Percentiles rank a stretch among this genome's conserved stretches.
Conservation (phyloP, 2,113 vertebrate genomes). For the Trachemys scripta region DNA sequence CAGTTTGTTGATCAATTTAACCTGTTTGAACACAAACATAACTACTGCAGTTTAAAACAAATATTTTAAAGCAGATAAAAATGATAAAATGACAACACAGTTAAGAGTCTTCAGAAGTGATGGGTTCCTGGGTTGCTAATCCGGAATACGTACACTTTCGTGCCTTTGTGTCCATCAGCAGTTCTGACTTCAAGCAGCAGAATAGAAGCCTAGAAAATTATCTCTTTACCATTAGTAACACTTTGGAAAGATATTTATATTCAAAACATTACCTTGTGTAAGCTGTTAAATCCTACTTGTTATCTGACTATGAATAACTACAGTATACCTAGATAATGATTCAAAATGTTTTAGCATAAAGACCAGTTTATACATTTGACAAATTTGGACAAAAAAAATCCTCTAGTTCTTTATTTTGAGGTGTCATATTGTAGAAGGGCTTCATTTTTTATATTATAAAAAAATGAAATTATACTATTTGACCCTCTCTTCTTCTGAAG, state of each 20-base stretch:
- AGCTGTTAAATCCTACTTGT: slow-evolving; percentile 81
- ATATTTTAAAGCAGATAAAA: slow-evolving; percentile 91
- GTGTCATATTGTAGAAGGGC: slow-evolving; percentile 79
- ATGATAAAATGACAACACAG: slow-evolving; percentile 92
- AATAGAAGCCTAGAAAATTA: slow-evolving; percentile 99
- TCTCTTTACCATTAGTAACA: slow-evolving; percentile 99
- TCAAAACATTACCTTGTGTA: slow-evolving; percentile 89
- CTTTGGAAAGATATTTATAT: slow-evolving; percentile 98
- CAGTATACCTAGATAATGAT: slow-evolving; percentile 69
- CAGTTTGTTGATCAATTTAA: slow-evolving; percentile 89
- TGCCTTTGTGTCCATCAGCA: slow-evolving; percentile 99
- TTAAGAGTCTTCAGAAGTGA: slow-evolving; percentile 98
- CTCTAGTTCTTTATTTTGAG: slow-evolving; percentile 71
- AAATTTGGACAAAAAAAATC: slow-evolving; percentile 69
- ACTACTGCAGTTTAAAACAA: slow-evolving; percentile 87
- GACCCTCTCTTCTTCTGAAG: slow-evolving; percentile 73
- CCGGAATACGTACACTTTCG: slow-evolving; percentile 99
- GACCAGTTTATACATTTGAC: slow-evolving; percentile 73
- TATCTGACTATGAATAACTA: slow-evolving; percentile 82
- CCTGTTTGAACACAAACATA: slow-evolving; percentile 90
- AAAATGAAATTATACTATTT: slow-evolving; percentile 41
- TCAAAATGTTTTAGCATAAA: slow-evolving; percentile 73
- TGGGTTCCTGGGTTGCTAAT: slow-evolving; percentile 99
- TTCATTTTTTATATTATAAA: slow-evolving; percentile 68
- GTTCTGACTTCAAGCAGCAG: slow-evolving; percentile 99